Percentiles rank a stretch among this genome's conserved stretches.
Conservation (phyloP, 2,113 vertebrate species). For the Pseudolaguvia tuberculata region DNA sequence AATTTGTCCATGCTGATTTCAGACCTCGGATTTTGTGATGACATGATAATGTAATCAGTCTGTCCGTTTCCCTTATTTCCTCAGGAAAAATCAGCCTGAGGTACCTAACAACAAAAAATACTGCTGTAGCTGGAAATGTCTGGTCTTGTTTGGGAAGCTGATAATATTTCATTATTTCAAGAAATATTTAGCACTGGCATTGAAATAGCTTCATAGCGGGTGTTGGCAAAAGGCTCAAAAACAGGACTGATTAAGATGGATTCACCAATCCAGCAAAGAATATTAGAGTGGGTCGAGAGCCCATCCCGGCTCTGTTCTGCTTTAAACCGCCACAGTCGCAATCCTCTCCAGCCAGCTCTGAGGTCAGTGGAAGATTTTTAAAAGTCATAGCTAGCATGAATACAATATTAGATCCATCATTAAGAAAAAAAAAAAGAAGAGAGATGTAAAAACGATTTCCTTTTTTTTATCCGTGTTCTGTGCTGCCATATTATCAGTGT, state of each 20-base stretch:
- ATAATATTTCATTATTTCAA: slow-evolving; percentile 50
- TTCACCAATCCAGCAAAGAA: slow-evolving; percentile 47
- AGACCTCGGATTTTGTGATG: slow-evolving; percentile 59
- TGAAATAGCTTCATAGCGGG: slow-evolving; percentile 46
- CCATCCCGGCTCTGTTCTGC: slow-evolving; percentile 25
- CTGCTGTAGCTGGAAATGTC: slow-evolving; percentile 47
- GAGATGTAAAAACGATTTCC: slow-evolving; percentile 4
- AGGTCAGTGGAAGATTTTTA: slow-evolving; percentile 33
- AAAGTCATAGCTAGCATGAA: slow-evolving; percentile 33
- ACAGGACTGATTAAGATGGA: slow-evolving; percentile 50
- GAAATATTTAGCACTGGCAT: slow-evolving; percentile 47
- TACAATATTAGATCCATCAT: slow-evolving; percentile 35
- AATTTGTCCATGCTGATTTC: slow-evolving; percentile 58
- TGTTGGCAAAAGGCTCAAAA: slow-evolving; percentile 44
- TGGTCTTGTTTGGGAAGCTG: slow-evolving; percentile 56
- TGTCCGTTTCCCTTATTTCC: slow-evolving; percentile 33
- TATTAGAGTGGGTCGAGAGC: slow-evolving; percentile 39
- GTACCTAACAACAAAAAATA: slow-evolving; percentile 18
- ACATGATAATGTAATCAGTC: slow-evolving; percentile 62
- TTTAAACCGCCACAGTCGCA: slow-evolving; percentile 19
- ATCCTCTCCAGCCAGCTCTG: slow-evolving; percentile 20
- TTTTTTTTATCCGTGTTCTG: slow-evolving; percentile 30
- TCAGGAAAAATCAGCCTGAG: background rate
- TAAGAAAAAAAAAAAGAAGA: slow-evolving; percentile 20
- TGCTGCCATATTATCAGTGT: slow-evolving; percentile 45